Percentiles rank a stretch among this genome's conserved stretches.
phyloP scores from a whole-genome alignment of 1,140 invertebrate species.

The Cherax destructor region DNA sequence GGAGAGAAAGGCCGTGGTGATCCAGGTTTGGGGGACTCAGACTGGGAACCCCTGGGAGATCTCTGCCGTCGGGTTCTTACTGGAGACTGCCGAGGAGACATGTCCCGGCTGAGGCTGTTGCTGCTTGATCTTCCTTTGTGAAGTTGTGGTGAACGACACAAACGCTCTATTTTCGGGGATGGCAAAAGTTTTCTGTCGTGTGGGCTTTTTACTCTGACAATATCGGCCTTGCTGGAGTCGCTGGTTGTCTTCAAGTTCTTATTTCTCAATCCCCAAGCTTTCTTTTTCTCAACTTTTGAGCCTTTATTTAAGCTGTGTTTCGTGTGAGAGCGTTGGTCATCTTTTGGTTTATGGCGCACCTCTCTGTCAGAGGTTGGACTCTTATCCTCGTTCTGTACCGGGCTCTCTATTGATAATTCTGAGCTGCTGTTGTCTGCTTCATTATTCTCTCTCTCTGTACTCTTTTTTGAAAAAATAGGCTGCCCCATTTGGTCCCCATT shows the following conservation, averaged over 20 bases:
- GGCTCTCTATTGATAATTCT: background rate
- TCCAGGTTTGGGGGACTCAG: background rate
- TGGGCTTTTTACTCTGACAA: background rate
- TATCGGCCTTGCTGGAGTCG: background rate
- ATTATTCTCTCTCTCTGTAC: background rate
- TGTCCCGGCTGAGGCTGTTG: background rate
- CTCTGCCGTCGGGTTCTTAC: background rate
- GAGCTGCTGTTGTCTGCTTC: background rate
- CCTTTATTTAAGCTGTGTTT: background rate
- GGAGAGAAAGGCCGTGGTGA: background rate
- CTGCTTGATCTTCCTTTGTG: conserved; percentile 4
- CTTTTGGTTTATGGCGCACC: background rate
- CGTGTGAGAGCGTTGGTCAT: background rate
- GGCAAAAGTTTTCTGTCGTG: conserved; percentile 18
- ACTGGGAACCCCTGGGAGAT: conserved; percentile 13
- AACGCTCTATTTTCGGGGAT: conserved; percentile 29
- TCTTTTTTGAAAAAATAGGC: background rate
- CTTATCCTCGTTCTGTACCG: background rate
- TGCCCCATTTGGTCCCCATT: conserved; percentile 1
- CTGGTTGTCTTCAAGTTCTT: background rate
- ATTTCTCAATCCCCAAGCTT: background rate
- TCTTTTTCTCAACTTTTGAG: background rate
- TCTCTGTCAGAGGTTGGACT: background rate
- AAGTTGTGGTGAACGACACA: conserved; percentile 47
- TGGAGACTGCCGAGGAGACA: conserved; percentile 22